phyloP scores from a whole-genome alignment of 1,140 invertebrate species.

The Colletes gigas region DNA sequence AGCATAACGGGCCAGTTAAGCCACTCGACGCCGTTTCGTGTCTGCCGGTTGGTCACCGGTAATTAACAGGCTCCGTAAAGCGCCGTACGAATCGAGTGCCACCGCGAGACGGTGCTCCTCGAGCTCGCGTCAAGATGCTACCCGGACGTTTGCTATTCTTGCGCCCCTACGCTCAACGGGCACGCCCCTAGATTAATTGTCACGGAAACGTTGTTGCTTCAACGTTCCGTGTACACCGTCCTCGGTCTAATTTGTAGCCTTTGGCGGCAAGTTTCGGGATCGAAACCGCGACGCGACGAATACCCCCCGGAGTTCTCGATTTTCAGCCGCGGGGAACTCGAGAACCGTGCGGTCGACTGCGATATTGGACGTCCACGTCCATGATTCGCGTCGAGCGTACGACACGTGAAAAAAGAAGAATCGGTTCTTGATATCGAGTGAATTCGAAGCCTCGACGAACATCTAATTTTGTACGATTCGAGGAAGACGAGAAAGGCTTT shows the following conservation, averaged over 20 bases:
- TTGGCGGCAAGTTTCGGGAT: neutral
- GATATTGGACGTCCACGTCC: neutral
- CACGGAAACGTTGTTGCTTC: conserved; percentile 35
- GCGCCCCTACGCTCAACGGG: conserved; percentile 1
- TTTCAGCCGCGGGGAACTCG: neutral
- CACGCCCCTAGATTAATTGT: conserved; percentile 13
- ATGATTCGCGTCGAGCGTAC: too few species aligned
- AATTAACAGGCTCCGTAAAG: conserved; percentile 58
- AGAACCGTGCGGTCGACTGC: neutral
- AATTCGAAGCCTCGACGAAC: too few species aligned
- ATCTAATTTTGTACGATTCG: too few species aligned
- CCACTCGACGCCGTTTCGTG: conserved; percentile 55
- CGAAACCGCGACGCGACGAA: neutral
- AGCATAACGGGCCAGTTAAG: conserved; percentile 62
- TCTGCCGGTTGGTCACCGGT: conserved; percentile 54
- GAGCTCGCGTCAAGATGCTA: too few species aligned
- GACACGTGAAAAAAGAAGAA: too few species aligned
- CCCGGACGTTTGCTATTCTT: neutral
- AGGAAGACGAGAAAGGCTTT: too few species aligned
- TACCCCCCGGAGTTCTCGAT: neutral
- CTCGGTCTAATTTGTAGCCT: neutral
- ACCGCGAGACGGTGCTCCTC: conserved; percentile 20
- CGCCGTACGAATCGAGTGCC: conserved; percentile 43
- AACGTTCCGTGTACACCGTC: neutral
- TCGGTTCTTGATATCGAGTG: too few species aligned